Conservation (phyloP, 2,113 vertebrate species). For the Toxotes jaculatrix region DNA sequence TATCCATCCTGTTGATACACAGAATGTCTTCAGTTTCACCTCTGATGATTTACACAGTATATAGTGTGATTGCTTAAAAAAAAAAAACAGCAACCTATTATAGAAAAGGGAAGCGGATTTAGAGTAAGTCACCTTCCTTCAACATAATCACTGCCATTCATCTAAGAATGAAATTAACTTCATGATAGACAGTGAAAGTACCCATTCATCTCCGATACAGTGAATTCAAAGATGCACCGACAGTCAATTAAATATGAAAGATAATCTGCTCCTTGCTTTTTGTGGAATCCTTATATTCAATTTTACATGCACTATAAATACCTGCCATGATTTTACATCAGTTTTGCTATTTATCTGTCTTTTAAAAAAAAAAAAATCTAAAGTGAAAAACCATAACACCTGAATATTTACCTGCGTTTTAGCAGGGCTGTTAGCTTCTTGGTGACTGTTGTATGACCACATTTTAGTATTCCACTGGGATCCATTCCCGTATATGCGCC, state of each 20-base stretch:
- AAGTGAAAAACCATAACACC: slow-evolving; percentile 72
- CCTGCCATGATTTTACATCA: slow-evolving; percentile 79
- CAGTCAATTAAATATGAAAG: slow-evolving; percentile 88
- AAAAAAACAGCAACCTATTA: slow-evolving; percentile 59
- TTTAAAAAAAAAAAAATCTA: slow-evolving; percentile 14
- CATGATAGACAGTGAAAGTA: slow-evolving; percentile 84
- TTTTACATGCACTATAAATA: slow-evolving; percentile 80
- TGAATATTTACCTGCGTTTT: slow-evolving; percentile 82
- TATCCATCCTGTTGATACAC: slow-evolving; percentile 34
- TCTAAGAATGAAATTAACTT: slow-evolving; percentile 82
- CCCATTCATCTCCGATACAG: slow-evolving; percentile 79
- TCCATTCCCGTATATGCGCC: slow-evolving; percentile 82
- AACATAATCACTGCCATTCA: slow-evolving; percentile 81
- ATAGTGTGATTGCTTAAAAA: slow-evolving; percentile 50
- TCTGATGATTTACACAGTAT: slow-evolving; percentile 46
- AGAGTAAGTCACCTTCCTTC: slow-evolving; percentile 78
- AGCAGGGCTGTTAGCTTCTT: slow-evolving; percentile 59
- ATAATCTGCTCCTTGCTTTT: slow-evolving; percentile 77
- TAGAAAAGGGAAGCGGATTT: slow-evolving; percentile 64
- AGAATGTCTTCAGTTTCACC: slow-evolving; percentile 15
- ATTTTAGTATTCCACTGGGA: slow-evolving; percentile 84
- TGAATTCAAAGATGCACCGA: slow-evolving; percentile 81
- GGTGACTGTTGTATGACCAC: slow-evolving; percentile 77
- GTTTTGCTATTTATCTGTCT: slow-evolving; percentile 74
- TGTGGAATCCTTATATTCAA: slow-evolving; percentile 79